Evolutionary conservation across 2,797 vertebrate genomes (phyloP).

Genomic region (Centropyge bicolor): DNA sequence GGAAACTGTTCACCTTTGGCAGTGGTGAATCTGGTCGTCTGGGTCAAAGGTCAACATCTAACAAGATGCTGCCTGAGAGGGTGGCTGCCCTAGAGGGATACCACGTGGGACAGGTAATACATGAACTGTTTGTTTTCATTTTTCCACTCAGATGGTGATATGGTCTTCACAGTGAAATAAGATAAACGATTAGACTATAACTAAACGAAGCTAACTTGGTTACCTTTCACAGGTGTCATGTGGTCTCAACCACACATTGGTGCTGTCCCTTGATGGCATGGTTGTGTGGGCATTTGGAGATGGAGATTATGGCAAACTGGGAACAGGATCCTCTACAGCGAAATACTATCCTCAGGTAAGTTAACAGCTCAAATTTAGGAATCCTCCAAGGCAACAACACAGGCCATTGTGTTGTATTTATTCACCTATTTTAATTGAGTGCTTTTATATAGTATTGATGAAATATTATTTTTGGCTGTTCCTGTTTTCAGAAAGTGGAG

Average conservation of each 20-base stretch:
- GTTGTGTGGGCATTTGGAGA: constrained; percentile 89
- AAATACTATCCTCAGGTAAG: constrained; percentile 89
- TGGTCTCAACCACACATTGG: constrained; percentile 88
- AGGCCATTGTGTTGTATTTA: not conserved
- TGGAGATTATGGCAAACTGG: constrained; percentile 89
- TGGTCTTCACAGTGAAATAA: not conserved
- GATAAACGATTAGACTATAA: not conserved
- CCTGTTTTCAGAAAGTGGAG: constrained; percentile 85
- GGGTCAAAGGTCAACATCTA: constrained; percentile 88
- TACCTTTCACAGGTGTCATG: constrained; percentile 83
- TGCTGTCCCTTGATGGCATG: constrained; percentile 85
- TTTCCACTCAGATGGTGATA: not conserved
- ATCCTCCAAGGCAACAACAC: not conserved
- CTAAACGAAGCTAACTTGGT: not conserved
- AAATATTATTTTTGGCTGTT: constrained; percentile 32
- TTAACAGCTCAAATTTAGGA: not conserved
- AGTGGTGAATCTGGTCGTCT: constrained; percentile 89
- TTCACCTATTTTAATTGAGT: not conserved
- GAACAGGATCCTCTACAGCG: constrained; percentile 86
- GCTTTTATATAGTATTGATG: constrained; percentile 1
- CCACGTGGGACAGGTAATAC: constrained; percentile 84
- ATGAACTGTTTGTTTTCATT: not conserved
- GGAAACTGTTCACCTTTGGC: constrained; percentile 89
- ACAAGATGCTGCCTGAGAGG: constrained; percentile 89
- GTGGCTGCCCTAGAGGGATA: constrained; percentile 86